Percentiles rank a stretch among this genome's conserved stretches.
These are phyloP conservation scores for Smutsia temminckii DNA, from an alignment of 2,797 vertebrate species.

Conservation along the genomic window DNA sequence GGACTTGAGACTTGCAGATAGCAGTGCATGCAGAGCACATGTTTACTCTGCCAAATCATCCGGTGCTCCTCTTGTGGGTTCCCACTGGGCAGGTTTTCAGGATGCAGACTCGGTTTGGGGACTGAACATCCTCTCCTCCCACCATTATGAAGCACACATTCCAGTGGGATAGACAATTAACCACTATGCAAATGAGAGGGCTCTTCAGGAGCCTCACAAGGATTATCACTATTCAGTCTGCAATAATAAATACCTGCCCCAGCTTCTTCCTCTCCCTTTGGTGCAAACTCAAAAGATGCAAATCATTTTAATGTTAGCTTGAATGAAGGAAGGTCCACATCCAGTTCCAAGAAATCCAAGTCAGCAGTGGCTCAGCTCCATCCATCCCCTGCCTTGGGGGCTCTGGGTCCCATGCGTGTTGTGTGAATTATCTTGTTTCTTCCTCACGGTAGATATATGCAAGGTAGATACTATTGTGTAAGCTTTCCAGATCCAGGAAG, in stretches of 20 bases:
- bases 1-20: fast-evolving
- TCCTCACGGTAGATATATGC: neutral
- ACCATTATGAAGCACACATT: fast-evolving
- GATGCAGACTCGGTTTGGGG: neutral
- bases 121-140: fast-evolving
- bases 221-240: fast-evolving
- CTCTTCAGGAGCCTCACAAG: fast-evolving
- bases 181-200: fast-evolving
- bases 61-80: fast-evolving
- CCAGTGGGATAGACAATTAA: fast-evolving
- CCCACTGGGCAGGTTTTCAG: neutral
- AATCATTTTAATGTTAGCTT: neutral
- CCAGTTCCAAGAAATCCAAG: neutral
- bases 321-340: neutral
- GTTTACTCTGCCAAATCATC: fast-evolving
- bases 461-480: neutral
- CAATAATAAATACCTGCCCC: too few relatives aligned
- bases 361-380: neutral
- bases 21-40: fast-evolving
- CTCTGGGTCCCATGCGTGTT: fast-evolving
- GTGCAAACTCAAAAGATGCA: neutral
- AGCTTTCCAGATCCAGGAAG: neutral
- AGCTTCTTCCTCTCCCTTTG: neutral
- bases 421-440: neutral
- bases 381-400: fast-evolving